phyloP scores from a whole-genome alignment of 2,797 vertebrate species.

The Hippopotamyrus pictus region DNA sequence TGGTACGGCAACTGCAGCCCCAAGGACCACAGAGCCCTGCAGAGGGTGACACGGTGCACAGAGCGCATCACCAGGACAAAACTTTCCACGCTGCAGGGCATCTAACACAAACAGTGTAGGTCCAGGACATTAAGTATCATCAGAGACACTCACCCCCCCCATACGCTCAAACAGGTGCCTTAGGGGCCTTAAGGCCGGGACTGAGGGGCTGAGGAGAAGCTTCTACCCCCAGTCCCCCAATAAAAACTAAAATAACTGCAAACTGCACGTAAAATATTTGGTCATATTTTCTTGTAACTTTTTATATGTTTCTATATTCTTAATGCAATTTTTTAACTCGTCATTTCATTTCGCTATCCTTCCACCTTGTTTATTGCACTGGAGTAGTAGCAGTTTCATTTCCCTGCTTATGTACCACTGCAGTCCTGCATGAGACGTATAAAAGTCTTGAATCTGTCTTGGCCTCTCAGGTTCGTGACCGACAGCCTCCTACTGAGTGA shows the following conservation, averaged over 20 bases:
- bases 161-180: background rate
- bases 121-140: background rate
- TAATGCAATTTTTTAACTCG: background rate
- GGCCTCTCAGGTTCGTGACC: constrained; percentile 71
- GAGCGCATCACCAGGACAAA: background rate
- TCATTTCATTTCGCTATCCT: background rate
- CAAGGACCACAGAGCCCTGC: background rate
- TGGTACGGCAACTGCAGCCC: background rate
- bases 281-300: background rate
- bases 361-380: background rate
- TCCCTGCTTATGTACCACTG: background rate
- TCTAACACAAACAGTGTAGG: background rate
- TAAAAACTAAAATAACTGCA: background rate
- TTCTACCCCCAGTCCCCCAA: background rate
- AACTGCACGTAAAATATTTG: background rate
- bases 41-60: background rate
- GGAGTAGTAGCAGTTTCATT: background rate
- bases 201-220: background rate
- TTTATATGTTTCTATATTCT: background rate
- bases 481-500: constrained; percentile 82
- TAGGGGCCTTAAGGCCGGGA: background rate
- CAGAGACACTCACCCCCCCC: background rate
- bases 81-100: background rate
- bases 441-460: background rate
- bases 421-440: background rate